A percentile compares a stretch with the other conserved stretches of the same genome.
These are phyloP conservation scores for Dasyornis broadbenti DNA, from an alignment of 2,113 vertebrate species.

Conservation along the genomic window DNA sequence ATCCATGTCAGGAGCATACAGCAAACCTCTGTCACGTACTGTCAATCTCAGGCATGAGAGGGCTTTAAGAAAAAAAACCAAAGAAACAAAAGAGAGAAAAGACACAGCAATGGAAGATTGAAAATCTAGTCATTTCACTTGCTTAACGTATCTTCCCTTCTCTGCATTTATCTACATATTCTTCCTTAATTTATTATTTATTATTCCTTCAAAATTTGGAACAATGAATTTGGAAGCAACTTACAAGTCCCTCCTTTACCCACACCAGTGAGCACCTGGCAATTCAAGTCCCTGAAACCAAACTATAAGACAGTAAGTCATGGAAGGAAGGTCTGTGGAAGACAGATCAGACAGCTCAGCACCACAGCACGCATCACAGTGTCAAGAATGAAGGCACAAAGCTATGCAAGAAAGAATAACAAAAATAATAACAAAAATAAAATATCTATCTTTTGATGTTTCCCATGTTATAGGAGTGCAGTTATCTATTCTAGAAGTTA, in stretches of 20 bases:
- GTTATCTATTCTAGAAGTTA: not conserved
- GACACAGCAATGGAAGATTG: not conserved
- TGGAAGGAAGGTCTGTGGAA: not conserved
- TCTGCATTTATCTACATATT: not conserved
- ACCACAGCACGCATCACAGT: not conserved
- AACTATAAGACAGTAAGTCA: not conserved
- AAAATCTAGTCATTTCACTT: not conserved
- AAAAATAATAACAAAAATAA: not conserved
- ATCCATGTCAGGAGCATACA: not conserved
- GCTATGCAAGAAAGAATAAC: not conserved
- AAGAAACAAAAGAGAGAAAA: not conserved
- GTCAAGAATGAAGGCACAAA: not conserved
- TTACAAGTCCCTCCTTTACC: not conserved
- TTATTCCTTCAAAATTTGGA: not conserved
- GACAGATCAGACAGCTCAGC: not conserved
- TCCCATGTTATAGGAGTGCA: not conserved
- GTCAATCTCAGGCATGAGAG: not conserved
- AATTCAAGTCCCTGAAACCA: not conserved
- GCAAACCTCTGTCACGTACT: not conserved
- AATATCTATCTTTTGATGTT: not conserved
- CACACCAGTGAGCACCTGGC: not conserved
- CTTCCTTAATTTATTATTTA: not conserved
- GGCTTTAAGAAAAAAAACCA: fast-evolving
- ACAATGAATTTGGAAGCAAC: not conserved
- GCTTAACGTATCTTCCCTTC: not conserved